Evolutionary conservation across 2,888 invertebrate species (phyloP).

Genomic region (Athrips mouffetella): DNA sequence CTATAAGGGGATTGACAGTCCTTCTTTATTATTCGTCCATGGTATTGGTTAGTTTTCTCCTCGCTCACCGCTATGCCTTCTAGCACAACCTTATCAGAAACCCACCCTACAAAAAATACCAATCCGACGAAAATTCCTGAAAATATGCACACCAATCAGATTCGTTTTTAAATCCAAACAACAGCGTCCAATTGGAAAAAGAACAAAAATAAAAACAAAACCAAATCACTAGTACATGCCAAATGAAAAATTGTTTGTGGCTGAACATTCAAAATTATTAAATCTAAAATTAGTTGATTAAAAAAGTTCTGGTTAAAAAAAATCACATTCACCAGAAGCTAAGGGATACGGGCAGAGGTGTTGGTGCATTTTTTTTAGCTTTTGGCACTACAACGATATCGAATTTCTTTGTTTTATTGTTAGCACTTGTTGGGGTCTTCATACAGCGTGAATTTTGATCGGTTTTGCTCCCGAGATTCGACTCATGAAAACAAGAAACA

Average conservation of each 20-base stretch:
- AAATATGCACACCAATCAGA: slow-evolving; percentile 34
- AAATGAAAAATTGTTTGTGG: slow-evolving; percentile 27
- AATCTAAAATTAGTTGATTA: slow-evolving; percentile 12
- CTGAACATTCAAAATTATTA: slow-evolving; percentile 23
- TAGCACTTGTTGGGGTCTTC: too few species aligned
- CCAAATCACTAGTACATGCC: slow-evolving; percentile 39
- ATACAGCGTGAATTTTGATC: too few species aligned
- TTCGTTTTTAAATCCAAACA: slow-evolving; percentile 26
- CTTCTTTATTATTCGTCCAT: too few species aligned
- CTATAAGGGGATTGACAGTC: too few species aligned
- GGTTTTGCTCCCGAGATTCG: too few species aligned
- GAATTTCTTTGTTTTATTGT: too few species aligned
- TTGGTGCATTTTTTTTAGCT: slow-evolving; percentile 22
- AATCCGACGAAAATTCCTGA: neutral
- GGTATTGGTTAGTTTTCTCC: too few species aligned
- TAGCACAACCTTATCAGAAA: neutral
- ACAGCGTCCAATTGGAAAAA: slow-evolving; percentile 31
- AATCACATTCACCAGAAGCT: slow-evolving; percentile 19
- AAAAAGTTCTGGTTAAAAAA: slow-evolving; percentile 11
- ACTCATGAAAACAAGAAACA: too few species aligned
- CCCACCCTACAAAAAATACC: neutral
- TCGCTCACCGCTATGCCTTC: too few species aligned
- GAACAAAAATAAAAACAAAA: slow-evolving; percentile 27
- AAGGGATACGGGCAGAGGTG: slow-evolving; percentile 21
- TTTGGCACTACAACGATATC: too few species aligned